phyloP scores from a whole-genome alignment of 1,140 invertebrate genomes.

The Drosophila cardini region DNA sequence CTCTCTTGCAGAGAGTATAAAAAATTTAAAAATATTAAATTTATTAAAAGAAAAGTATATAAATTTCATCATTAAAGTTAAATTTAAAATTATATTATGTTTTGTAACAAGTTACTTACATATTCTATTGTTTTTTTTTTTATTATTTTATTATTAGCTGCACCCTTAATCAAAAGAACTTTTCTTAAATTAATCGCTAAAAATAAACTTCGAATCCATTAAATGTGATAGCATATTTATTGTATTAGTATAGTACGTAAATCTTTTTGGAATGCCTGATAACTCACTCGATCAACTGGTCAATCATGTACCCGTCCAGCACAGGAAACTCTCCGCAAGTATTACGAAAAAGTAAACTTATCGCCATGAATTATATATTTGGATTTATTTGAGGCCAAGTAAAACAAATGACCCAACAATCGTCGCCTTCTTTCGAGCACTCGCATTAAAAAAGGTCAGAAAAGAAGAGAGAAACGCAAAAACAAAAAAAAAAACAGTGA shows the following conservation, averaged over 20 bases:
- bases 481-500: background rate
- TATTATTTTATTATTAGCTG: background rate
- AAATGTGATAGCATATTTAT: constrained; percentile 19
- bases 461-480: constrained; percentile 17
- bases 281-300: constrained; percentile 53
- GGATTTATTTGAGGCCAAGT: constrained; percentile 83
- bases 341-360: constrained; percentile 64
- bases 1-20: too few species aligned
- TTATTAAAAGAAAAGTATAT: too few species aligned
- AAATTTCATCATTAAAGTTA: too few species aligned
- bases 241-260: constrained; percentile 2
- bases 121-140: too few species aligned
- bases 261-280: constrained; percentile 7
- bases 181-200: background rate
- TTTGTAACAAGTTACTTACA: too few species aligned
- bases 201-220: background rate
- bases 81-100: too few species aligned
- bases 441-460: constrained; percentile 42
- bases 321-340: constrained; percentile 21
- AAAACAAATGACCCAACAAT: constrained; percentile 78
- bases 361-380: constrained; percentile 78
- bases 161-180: background rate
- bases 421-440: constrained; percentile 23
- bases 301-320: constrained; percentile 32
- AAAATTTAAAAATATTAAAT: too few species aligned